Evolutionary conservation across 1,140 invertebrate species (phyloP), one percentile per base, ranked within the genome.

Genomic region (Aphelinus atriplicis): DNA sequence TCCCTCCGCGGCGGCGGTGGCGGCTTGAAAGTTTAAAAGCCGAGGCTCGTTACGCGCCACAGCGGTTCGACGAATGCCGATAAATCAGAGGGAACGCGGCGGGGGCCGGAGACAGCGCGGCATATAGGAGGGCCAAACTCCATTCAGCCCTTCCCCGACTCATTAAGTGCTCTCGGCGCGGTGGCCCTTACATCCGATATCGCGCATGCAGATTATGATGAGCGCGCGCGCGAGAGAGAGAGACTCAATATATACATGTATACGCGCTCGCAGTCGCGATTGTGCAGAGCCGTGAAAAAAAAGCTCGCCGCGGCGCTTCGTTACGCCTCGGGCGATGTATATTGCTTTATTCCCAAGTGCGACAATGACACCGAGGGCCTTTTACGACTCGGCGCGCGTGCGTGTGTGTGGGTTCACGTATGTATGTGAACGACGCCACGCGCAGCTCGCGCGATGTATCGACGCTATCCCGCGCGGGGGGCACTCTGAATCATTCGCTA

Each of bases 11-110:
- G 26, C 26, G 26, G 26, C 26, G 26, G 26, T 26, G 26, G 26
- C 26, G 26, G 71, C 76, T 81, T 78, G 73, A 79, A 76, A 79
- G 47, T 81, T 82, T 80, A 80, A 80, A 81, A 81, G 82, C 79
- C 78, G 77, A 76, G 75, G 76, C 80, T 84, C 79, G 77, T 81
- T 81, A 83, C 77, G 77, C 73, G 79, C 75, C 26, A 26, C 26
- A 77, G 69, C 77, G 76, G 78, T 84, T 86, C 81, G 83, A 84
- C 79, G 80, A 87, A 85, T 85, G 80, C 81, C 84, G 83, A 87
- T 86, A 87, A 86, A 87, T 87, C 86, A 87, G 81, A 71, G 47
- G 46, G 26, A 26, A 2, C 45, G 2, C 77, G 76, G 77, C 79
- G 61, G 3, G 66, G 1, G 51, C n/a, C 65, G 65, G 9, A 9